Evolutionary conservation across 2,797 vertebrate species (phyloP).

Genomic region (Masticophis lateralis): DNA sequence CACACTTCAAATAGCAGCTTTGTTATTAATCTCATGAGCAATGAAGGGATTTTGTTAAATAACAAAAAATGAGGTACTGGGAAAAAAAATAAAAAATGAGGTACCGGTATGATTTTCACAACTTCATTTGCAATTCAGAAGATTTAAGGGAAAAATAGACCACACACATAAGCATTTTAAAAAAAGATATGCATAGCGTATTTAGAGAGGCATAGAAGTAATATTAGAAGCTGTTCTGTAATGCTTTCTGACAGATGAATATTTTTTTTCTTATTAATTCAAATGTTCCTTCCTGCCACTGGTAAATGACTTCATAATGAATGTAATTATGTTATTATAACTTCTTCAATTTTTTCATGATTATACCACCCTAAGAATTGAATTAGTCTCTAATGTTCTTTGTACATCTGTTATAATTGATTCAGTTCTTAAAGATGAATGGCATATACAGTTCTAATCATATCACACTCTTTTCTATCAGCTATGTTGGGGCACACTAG

Average conservation of each 20-base stretch:
- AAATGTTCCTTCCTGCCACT: neutral
- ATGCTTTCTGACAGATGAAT: neutral
- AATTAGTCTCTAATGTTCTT: constrained; percentile 12
- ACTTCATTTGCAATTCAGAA: constrained; percentile 67
- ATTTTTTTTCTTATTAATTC: constrained; percentile 24
- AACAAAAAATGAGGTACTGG: constrained; percentile 61
- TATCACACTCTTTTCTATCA: neutral
- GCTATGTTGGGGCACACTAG: neutral
- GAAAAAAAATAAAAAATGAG: constrained; percentile 43
- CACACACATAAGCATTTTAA: constrained; percentile 11
- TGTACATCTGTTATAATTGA: neutral
- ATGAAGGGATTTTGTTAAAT: constrained; percentile 65
- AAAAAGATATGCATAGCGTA: neutral
- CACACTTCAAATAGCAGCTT: constrained; percentile 61
- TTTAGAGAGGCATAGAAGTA: neutral
- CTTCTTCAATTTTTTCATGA: neutral
- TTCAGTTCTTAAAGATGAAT: neutral
- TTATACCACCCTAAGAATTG: neutral
- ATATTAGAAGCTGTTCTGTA: neutral
- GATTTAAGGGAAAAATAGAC: constrained; percentile 51
- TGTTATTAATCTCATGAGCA: constrained; percentile 66
- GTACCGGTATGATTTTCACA: constrained; percentile 55
- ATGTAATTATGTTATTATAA: constrained; percentile 12
- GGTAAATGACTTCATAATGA: constrained; percentile 18
- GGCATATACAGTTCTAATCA: neutral